phyloP scores from a whole-genome alignment of 2,113 vertebrate species.

The Podarcis raffonei region DNA sequence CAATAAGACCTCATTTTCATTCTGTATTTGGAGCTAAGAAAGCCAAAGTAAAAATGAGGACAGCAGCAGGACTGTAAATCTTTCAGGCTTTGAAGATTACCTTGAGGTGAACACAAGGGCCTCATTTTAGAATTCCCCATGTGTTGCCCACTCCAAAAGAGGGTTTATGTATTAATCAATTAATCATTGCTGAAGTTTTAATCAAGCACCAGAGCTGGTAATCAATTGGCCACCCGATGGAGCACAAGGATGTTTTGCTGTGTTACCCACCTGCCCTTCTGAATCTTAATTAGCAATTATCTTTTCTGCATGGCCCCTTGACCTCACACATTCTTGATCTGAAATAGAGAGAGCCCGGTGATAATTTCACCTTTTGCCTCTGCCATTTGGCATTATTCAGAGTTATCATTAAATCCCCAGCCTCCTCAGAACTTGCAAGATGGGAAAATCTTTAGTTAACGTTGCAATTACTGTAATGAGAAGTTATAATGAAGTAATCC shows the following conservation, averaged over 20 bases:
- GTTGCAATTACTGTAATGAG: conserved; percentile 63
- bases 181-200: conserved; percentile 73
- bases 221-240: conserved; percentile 49
- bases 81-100: background rate
- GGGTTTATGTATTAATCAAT: conserved; percentile 56
- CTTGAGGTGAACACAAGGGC: background rate
- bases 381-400: conserved; percentile 58
- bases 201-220: conserved; percentile 57
- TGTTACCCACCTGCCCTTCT: conserved; percentile 45
- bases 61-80: background rate
- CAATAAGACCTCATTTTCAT: conserved; percentile 25
- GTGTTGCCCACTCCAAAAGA: background rate
- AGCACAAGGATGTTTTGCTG: conserved; percentile 50
- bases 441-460: conserved; percentile 53
- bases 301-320: conserved; percentile 64
- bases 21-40: background rate
- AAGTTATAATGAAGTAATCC: conserved; percentile 54
- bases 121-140: background rate
- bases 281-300: conserved; percentile 74
- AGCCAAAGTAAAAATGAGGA: conserved; percentile 6
- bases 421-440: conserved; percentile 38
- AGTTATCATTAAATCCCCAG: conserved; percentile 61
- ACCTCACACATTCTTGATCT: conserved; percentile 58
- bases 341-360: conserved; percentile 55
- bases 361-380: conserved; percentile 67